These are phyloP conservation scores for Meliscaeva auricollis DNA, from an alignment of 2,888 invertebrate species.

Conservation along the genomic window DNA sequence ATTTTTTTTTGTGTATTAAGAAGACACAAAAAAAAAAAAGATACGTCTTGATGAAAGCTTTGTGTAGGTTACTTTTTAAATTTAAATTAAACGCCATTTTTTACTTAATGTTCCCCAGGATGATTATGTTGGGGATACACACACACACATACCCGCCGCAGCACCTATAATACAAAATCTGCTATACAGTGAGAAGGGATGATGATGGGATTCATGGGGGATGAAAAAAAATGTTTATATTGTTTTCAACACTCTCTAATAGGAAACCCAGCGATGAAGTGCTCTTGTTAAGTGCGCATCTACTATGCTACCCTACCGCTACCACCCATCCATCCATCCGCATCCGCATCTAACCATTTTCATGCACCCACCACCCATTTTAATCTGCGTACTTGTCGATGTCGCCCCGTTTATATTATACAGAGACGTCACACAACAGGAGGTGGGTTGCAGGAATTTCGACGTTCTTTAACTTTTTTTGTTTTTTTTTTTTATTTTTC, in stretches of 20 bases:
- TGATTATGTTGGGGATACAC: conserved; percentile 33
- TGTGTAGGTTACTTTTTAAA: conserved; percentile 21
- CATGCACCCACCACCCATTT: conserved; percentile 36
- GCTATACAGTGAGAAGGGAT: conserved; percentile 29
- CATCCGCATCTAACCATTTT: neutral
- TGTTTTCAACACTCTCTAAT: conserved; percentile 66
- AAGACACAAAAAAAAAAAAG: neutral
- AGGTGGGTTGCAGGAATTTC: conserved; percentile 29
- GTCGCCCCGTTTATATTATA: conserved; percentile 25
- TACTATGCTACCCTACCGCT: conserved; percentile 17
- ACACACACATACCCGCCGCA: neutral
- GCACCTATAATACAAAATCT: neutral
- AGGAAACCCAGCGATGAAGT: conserved; percentile 50
- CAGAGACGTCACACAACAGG: conserved; percentile 24
- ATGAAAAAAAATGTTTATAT: conserved; percentile 71
- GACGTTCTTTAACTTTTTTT: conserved; percentile 25
- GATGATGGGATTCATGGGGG: conserved; percentile 64
- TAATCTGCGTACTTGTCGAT: conserved; percentile 72
- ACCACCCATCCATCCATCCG: conserved; percentile 10
- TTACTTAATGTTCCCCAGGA: conserved; percentile 37
- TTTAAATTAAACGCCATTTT: conserved; percentile 36
- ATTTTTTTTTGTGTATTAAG: conserved; percentile 12
- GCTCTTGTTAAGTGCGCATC: conserved; percentile 57
- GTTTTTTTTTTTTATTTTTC: neutral
- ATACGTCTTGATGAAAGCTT: conserved; percentile 11